Evolutionary conservation across 1,140 invertebrate species (phyloP).

Genomic region (Ceratoteleas bidentatus): DNA sequence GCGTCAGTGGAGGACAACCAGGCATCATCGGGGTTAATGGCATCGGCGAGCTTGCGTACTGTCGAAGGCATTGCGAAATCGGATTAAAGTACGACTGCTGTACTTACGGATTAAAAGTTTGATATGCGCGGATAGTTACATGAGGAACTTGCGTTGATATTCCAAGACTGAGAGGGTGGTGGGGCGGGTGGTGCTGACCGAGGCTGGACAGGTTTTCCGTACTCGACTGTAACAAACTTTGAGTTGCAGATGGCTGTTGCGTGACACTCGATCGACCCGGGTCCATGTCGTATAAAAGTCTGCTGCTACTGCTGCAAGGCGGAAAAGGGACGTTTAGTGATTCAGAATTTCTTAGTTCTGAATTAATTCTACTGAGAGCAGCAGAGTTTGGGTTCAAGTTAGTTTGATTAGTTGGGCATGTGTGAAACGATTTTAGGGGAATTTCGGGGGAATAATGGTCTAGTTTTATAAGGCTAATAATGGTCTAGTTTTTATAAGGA

Average conservation of each 20-base stretch:
- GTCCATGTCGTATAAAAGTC: conserved; percentile 94
- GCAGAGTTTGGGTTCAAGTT: no score
- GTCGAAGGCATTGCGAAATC: conserved; percentile 3
- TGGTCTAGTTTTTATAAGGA: no score
- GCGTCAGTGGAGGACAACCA: conserved; percentile 77
- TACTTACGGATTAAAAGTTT: neutral
- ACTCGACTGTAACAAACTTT: conserved; percentile 77
- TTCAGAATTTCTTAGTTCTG: no score
- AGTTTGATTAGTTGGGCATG: no score
- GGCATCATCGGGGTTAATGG: conserved; percentile 80
- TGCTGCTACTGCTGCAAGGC: conserved; percentile 64
- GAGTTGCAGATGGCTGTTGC: conserved; percentile 76
- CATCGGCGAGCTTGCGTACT: conserved; percentile 79
- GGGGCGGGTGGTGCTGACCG: conserved; percentile 76
- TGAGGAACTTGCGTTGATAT: conserved; percentile 76
- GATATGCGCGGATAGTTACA: conserved; percentile 60
- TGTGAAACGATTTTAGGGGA: no score
- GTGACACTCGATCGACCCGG: conserved; percentile 85
- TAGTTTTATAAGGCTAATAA: no score
- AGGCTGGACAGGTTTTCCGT: conserved; percentile 78
- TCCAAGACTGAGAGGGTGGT: conserved; percentile 77
- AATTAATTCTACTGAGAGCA: no score
- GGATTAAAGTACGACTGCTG: neutral
- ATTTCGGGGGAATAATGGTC: no score
- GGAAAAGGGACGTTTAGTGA: neutral